Evolutionary conservation across 2,113 vertebrate species (phyloP).

Genomic region (Embiotoca jacksoni): DNA sequence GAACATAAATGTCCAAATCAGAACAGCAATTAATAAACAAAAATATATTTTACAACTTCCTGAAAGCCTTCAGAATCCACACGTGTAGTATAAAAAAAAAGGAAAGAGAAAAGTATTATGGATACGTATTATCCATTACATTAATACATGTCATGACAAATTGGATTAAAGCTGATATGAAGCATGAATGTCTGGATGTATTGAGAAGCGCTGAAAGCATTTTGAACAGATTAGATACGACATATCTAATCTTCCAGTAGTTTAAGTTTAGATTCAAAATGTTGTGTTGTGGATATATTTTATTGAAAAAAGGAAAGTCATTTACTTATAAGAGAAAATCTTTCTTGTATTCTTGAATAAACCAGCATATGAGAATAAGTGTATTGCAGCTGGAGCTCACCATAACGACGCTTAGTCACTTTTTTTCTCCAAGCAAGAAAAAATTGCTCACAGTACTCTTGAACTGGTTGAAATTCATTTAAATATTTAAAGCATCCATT

Average conservation of each 20-base stretch:
- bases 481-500: no score
- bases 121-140: not conserved
- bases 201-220: not conserved
- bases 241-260: not conserved
- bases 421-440: no score
- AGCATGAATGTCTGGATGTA: not conserved
- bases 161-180: slow-evolving; percentile 11
- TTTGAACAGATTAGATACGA: not conserved
- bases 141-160: not conserved
- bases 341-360: slow-evolving; percentile 62
- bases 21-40: no score
- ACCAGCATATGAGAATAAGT: slow-evolving; percentile 33
- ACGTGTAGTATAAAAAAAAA: no score
- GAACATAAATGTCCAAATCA: not conserved
- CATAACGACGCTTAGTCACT: no score
- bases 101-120: not conserved
- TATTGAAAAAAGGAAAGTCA: slow-evolving; percentile 59
- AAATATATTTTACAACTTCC: not conserved
- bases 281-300: slow-evolving; percentile 54
- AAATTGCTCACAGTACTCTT: no score
- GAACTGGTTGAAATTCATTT: no score
- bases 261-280: slow-evolving; percentile 1
- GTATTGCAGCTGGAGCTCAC: no score
- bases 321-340: slow-evolving; percentile 74
- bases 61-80: not conserved